These are phyloP conservation scores for Solenopsis invicta DNA, from an alignment of 1,140 invertebrate species.

Conservation along the genomic window DNA sequence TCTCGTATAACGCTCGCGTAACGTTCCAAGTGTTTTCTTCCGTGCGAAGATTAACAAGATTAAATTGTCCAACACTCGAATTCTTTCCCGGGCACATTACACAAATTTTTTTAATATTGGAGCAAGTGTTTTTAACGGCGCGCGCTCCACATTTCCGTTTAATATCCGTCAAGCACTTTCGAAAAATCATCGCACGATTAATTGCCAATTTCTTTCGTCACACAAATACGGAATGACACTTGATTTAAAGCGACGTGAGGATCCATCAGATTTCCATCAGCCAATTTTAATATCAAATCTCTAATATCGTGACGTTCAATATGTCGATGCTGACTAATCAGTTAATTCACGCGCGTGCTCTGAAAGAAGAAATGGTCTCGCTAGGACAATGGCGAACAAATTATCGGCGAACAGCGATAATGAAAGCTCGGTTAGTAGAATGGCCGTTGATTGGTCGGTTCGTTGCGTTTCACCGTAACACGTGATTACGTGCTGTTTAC, in stretches of 20 bases:
- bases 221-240: background rate
- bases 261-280: background rate
- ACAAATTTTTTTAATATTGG: background rate
- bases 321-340: conserved; percentile 5
- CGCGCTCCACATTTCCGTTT: background rate
- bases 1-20: conserved; percentile 33
- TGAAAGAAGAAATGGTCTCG: conserved; percentile 24
- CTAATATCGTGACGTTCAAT: background rate
- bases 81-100: background rate
- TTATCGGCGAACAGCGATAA: conserved; percentile 42
- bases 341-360: conserved; percentile 14
- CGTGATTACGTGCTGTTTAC: conserved; percentile 59
- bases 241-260: background rate
- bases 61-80: conserved; percentile 15
- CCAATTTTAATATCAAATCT: conserved; percentile 19
- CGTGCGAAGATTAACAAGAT: conserved; percentile 38
- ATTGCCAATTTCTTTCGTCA: background rate
- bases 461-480: conserved; percentile 47
- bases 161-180: conserved; percentile 1
- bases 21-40: background rate
- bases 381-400: conserved; percentile 42
- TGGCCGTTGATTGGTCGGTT: conserved; percentile 56
- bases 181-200: background rate
- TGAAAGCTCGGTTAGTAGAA: conserved; percentile 51
- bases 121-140: background rate